Evolutionary conservation across 2,888 invertebrate genomes (phyloP).

Genomic region (Pheosia gnoma): DNA sequence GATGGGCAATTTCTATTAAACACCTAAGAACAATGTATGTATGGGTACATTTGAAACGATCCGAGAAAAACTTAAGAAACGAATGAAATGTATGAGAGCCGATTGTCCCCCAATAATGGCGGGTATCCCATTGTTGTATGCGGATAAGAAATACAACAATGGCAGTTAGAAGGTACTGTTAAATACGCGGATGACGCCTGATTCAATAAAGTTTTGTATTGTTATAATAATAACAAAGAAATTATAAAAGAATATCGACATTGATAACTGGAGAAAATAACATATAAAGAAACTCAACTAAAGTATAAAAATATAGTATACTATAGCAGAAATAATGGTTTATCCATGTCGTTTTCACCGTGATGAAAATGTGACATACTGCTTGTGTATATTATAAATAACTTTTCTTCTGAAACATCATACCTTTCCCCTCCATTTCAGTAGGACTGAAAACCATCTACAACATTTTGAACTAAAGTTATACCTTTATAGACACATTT

Average conservation of each 20-base stretch:
- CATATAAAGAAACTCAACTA: too few relatives aligned
- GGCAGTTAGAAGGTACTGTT: slow-evolving; percentile 11
- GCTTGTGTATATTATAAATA: too few relatives aligned
- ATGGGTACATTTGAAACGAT: slow-evolving; percentile 14
- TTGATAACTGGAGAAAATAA: too few relatives aligned
- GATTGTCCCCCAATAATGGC: slow-evolving; percentile 37
- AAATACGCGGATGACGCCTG: slow-evolving; percentile 22
- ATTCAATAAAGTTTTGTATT: background rate
- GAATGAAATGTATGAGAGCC: slow-evolving; percentile 17
- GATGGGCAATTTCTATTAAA: slow-evolving; percentile 27
- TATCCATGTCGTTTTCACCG: too few relatives aligned
- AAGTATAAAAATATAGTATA: too few relatives aligned
- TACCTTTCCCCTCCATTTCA: too few relatives aligned
- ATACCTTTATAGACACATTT: too few relatives aligned
- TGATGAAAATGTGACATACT: too few relatives aligned
- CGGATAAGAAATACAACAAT: slow-evolving; percentile 33
- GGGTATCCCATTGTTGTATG: slow-evolving; percentile 27
- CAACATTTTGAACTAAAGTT: too few relatives aligned
- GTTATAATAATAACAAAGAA: background rate
- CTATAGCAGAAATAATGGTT: too few relatives aligned
- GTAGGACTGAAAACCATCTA: too few relatives aligned
- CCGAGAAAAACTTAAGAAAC: slow-evolving; percentile 27
- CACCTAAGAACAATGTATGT: slow-evolving; percentile 14
- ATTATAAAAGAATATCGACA: background rate
- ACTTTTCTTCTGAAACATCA: too few relatives aligned